Base-by-base conservation (phyloP, 2,888 invertebrate genomes). In the Psococerastis gibbosa region DNA sequence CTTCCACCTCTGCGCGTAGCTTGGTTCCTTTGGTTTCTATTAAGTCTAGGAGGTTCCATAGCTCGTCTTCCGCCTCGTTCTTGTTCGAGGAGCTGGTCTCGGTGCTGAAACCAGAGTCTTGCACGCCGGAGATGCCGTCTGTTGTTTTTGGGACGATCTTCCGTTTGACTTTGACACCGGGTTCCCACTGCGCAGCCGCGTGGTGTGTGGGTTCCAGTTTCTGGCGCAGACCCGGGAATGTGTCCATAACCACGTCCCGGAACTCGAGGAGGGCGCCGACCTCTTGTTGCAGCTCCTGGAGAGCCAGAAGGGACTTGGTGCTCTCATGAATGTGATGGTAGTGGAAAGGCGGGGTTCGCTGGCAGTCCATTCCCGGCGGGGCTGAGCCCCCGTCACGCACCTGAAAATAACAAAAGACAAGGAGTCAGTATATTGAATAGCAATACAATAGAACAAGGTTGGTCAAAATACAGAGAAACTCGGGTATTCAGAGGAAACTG, bases 181-280 rank as follows among this genome's bases (percentile, higher is more conserved):
- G 76, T 66, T 54, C 55, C 55, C 55, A 55, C 43, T 50, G 22
- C 32, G 48, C 23, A 17, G 51, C 43, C 18, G 46, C 45, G 17
- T 42, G 42, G 31, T 45, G 35, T 56, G 73, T 69, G 54, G 75
- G 71, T 58, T 78, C 76, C 76, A 85, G 75, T 70, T 85, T 87
- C 60, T 78, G 78, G 61, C 84, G 79, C 62, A 87, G 74, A 69
- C 85, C 83, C 56, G 87, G 87, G 69, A 87, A 85, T 59, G 85
- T 83, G 73, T 85, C 85, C 75, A 87, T 84, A 71, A 87, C 87
- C 73, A 85, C 76, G 67, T 87, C 85, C 66, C 87, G 80, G 65
- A 87, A 87, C 70, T 87, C 84, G 65, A 87, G 73, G 56, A 87
- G 66, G 55, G 84, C 84, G 52, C 85, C 84, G 68, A 87, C 87